phyloP scores from a whole-genome alignment of 2,888 invertebrate species.

The Dasypolia templi region DNA sequence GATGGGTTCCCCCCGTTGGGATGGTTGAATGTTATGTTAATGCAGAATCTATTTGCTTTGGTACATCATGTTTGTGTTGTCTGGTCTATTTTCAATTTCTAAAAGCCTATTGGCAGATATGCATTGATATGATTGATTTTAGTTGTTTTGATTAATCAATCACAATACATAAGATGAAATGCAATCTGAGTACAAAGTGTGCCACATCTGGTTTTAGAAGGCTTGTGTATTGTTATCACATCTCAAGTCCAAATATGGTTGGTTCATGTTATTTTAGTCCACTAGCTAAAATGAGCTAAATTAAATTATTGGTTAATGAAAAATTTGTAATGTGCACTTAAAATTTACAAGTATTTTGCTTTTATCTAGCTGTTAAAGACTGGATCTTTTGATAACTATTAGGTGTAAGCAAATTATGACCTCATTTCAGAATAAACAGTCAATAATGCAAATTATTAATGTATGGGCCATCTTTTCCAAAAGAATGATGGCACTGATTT shows the following conservation, averaged over 20 bases:
- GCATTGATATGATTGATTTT: background rate
- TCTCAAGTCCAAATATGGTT: background rate
- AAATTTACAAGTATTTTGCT: background rate
- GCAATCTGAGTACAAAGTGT: background rate
- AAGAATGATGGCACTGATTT: background rate
- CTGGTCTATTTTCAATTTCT: background rate
- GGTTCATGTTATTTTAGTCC: background rate
- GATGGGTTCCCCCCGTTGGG: no score
- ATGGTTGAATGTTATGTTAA: background rate
- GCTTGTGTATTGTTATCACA: no score
- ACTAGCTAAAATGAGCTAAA: background rate
- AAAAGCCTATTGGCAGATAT: background rate
- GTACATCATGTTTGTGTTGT: background rate
- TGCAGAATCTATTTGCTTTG: background rate
- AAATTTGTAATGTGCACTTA: background rate
- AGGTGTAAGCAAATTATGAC: background rate
- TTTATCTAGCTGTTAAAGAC: background rate
- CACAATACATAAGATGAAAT: background rate
- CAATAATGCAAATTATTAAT: background rate
- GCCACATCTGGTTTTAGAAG: no score
- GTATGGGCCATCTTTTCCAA: background rate
- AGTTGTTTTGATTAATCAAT: constrained; percentile 3
- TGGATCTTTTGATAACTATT: background rate
- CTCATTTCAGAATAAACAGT: background rate
- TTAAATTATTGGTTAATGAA: background rate